A percentile compares a stretch with the other conserved stretches of the same genome.
These are phyloP conservation scores for Sitodiplosis mosellana DNA, from an alignment of 1,140 invertebrate genomes.

Conservation along the genomic window DNA sequence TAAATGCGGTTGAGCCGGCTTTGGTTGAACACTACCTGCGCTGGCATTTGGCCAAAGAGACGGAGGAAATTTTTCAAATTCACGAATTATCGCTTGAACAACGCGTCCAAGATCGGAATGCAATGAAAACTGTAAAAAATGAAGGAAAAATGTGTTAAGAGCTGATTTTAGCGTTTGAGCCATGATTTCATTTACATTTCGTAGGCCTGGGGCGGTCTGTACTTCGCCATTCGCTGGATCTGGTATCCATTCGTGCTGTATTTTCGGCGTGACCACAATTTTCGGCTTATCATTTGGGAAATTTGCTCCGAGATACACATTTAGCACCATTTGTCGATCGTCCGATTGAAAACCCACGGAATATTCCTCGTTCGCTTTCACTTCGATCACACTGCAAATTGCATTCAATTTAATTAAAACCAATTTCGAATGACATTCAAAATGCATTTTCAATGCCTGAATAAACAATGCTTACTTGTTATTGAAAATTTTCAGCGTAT, in stretches of 20 bases:
- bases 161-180: not conserved
- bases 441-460: conserved; percentile 5
- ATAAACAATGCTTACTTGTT: conserved; percentile 25
- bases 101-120: conserved; percentile 60
- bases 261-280: conserved; percentile 40
- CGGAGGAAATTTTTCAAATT: conserved; percentile 48
- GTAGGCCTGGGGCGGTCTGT: conserved; percentile 43
- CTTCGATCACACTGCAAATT: conserved; percentile 39
- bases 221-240: conserved; percentile 40
- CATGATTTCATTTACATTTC: conserved; percentile 36
- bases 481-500: conserved; percentile 52
- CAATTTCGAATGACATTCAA: conserved; percentile 8
- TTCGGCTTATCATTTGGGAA: conserved; percentile 57
- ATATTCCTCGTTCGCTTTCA: conserved; percentile 48
- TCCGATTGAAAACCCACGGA: conserved; percentile 44
- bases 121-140: conserved; percentile 37
- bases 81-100: conserved; percentile 56
- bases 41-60: conserved; percentile 14
- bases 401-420: not conserved
- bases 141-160: conserved; percentile 3
- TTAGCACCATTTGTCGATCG: conserved; percentile 38
- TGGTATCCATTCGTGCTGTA: conserved; percentile 49
- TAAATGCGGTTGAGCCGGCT: conserved; percentile 12
- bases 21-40: conserved; percentile 15
- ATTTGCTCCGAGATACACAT: conserved; percentile 39